Evolutionary conservation across 2,113 vertebrate genomes (phyloP).

Genomic region (Heptranchias perlo): DNA sequence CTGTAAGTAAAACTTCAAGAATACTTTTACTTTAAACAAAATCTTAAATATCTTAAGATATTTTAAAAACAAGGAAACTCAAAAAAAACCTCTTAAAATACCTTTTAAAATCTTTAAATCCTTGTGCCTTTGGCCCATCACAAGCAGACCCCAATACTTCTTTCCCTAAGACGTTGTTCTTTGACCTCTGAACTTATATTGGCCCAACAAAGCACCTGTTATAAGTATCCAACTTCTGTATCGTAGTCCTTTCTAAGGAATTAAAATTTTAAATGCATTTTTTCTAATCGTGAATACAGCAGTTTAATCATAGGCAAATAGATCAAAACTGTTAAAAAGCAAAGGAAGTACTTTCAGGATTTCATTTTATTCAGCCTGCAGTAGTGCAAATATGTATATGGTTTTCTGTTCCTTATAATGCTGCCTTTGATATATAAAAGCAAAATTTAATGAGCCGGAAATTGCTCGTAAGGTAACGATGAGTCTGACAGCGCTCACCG

Average conservation of each 20-base stretch:
- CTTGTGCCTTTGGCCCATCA: neutral
- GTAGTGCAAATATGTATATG: neutral
- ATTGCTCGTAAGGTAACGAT: too few relatives aligned
- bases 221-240: neutral
- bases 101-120: neutral
- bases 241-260: neutral
- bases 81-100: neutral
- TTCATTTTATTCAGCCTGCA: neutral
- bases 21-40: neutral
- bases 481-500: too few relatives aligned
- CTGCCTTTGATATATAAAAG: neutral
- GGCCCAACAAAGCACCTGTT: neutral
- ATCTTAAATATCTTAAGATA: neutral
- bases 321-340: neutral
- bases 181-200: neutral
- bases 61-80: neutral
- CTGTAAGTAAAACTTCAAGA: neutral
- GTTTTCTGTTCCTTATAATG: conserved; percentile 2
- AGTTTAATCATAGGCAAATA: neutral
- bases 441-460: neutral
- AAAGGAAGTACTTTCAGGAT: neutral
- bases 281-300: too few relatives aligned
- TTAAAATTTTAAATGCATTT: neutral
- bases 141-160: neutral
- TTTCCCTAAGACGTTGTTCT: neutral